A percentile compares a stretch with the other conserved stretches of the same genome.
phyloP scores from a whole-genome alignment of 2,888 invertebrate species.

The Phytoseiulus persimilis region DNA sequence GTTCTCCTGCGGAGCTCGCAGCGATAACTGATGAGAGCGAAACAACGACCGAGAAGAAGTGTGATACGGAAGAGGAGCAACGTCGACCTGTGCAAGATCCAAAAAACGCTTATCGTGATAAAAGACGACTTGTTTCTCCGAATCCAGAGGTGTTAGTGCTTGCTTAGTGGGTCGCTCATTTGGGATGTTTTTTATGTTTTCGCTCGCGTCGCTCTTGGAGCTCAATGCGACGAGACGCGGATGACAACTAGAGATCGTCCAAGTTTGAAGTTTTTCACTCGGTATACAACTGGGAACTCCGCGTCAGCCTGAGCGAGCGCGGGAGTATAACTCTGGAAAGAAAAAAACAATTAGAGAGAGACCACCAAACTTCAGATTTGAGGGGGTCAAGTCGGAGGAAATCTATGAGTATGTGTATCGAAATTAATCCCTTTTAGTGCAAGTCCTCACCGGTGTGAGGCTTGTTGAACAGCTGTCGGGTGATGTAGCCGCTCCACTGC shows the following conservation, averaged over 20 bases:
- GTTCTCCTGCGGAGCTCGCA: too few species aligned
- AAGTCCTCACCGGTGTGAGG: neutral
- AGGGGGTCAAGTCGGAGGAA: neutral
- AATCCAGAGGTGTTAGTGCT: neutral
- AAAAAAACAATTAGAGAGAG: neutral
- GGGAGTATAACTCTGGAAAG: constrained; percentile 21
- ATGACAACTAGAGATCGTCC: constrained; percentile 26
- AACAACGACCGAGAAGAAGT: too few species aligned
- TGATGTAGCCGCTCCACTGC: constrained; percentile 29
- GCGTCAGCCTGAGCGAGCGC: neutral
- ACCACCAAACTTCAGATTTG: neutral
- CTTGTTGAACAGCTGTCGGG: constrained; percentile 19
- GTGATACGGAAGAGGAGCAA: too few species aligned
- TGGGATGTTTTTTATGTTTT: neutral
- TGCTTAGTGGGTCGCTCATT: neutral
- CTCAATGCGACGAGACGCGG: constrained; percentile 17
- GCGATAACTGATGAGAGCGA: too few species aligned
- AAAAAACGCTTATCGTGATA: neutral
- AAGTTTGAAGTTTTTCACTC: constrained; percentile 27
- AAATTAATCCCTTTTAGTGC: too few species aligned
- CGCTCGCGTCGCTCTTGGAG: neutral
- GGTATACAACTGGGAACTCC: constrained; percentile 22
- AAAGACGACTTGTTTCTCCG: neutral
- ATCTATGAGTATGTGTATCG: too few species aligned
- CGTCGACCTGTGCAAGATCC: neutral